Evolutionary conservation across 2,113 vertebrate species (phyloP).

Genomic region (Indri indri): DNA sequence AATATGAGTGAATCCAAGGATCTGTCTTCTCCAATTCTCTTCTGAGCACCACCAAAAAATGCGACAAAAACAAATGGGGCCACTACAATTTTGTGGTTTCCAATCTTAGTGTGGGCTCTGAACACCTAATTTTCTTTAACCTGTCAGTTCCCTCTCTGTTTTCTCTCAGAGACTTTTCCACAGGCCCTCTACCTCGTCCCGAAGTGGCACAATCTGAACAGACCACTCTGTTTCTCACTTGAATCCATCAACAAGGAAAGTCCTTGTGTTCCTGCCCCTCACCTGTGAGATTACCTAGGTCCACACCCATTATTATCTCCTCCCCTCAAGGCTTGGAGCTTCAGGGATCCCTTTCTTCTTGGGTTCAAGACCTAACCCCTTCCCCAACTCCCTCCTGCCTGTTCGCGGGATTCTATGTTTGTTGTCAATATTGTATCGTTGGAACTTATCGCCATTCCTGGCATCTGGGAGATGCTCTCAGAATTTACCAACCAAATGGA

Average conservation of each 20-base stretch:
- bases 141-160: background rate
- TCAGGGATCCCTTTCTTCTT: background rate
- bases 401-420: background rate
- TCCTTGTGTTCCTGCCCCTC: background rate
- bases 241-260: background rate
- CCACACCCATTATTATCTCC: background rate
- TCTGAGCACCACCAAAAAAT: background rate
- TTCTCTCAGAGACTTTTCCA: background rate
- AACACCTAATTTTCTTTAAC: background rate
- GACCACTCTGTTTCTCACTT: background rate
- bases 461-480: background rate
- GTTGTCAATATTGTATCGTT: background rate
- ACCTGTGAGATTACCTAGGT: background rate
- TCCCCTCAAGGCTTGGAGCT: background rate
- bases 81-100: background rate
- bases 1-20: background rate
- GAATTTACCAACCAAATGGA: background rate
- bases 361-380: background rate
- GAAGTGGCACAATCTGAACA: background rate
- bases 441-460: background rate
- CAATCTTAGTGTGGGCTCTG: background rate
- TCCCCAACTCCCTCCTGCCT: background rate
- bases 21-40: background rate
- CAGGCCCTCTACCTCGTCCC: background rate
- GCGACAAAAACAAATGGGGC: background rate